phyloP scores from a whole-genome alignment of 2,113 vertebrate species.

The Lota lota region DNA sequence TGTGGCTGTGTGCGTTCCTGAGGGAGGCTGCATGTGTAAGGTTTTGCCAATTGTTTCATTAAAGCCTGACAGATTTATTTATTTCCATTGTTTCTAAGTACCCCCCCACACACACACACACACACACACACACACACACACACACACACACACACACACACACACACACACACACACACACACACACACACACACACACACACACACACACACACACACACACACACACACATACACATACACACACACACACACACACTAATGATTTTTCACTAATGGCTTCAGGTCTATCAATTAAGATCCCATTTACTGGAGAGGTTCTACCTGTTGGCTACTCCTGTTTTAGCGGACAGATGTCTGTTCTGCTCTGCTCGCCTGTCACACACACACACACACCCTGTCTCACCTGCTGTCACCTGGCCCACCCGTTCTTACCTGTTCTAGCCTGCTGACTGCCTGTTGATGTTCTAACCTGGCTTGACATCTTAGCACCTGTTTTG shows the following conservation, averaged over 20 bases:
- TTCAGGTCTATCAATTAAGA: slow-evolving; percentile 67
- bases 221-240: not conserved
- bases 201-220: not conserved
- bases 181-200: slow-evolving; percentile 4
- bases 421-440: too few species aligned
- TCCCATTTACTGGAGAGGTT: slow-evolving; percentile 68
- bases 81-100: slow-evolving; percentile 46
- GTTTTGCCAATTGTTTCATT: slow-evolving; percentile 71
- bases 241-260: slow-evolving; percentile 24
- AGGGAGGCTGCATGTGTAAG: slow-evolving; percentile 34
- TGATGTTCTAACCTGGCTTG: too few species aligned
- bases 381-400: slow-evolving; percentile 18
- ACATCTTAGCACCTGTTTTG: too few species aligned
- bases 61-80: slow-evolving; percentile 59
- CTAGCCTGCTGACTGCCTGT: too few species aligned
- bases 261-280: not conserved
- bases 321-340: slow-evolving; percentile 53
- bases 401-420: too few species aligned
- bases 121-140: not conserved
- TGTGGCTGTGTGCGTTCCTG: not conserved
- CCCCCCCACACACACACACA: slow-evolving; percentile 18
- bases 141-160: not conserved
- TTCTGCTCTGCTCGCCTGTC: slow-evolving; percentile 60
- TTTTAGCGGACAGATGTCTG: slow-evolving; percentile 52
- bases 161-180: slow-evolving; percentile 22